Evolutionary conservation across 2,888 invertebrate species (phyloP), one percentile per base, ranked within the genome.

Genomic region (Asteroscopus sphinx): DNA sequence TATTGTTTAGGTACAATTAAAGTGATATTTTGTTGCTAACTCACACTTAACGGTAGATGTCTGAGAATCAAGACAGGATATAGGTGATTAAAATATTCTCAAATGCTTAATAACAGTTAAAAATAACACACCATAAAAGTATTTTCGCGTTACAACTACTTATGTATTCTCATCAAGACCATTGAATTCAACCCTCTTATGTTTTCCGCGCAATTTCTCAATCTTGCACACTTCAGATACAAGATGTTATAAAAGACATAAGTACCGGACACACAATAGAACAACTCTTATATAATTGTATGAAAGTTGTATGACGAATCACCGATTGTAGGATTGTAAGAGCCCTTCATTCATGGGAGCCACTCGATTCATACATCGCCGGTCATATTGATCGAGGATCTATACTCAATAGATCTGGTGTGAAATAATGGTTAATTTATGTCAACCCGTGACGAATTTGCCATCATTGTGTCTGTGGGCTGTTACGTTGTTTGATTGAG

Each of bases 361-460:
- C 58, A 51, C 68, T 68, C 39, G 58, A 68, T 69, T 52, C 68
- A 68, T 58, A 48, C 59, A 33, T 25, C 49, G 45, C 5, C 35
- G 47, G 61, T 41, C 68, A 65, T 73, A 45, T 71, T 68, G 60
- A 71, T 67, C 59, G 69, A 68, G 52, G 65, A 76, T 73, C 77
- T 66, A 72, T n/a, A n/a, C n/a, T n/a, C n/a, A n/a, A n/a, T 72
- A 60, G 72, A 72, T 67, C 28, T 41, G 52, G 77, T 77, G 77
- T 79, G 79, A 79, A 80, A 82, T 75, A 78, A 82, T 80, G 68
- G 77, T 78, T 81, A 82, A 81, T 83, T 83, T 81, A 82, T 85
- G 85, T 83, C 83, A 81, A 67, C 62, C 68, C 64, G 60, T 85
- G 80, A 84, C 85, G 76, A 81, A 86, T 85, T 65, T 67, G 32